Evolutionary conservation across 2,888 invertebrate genomes (phyloP).

Genomic region (Catocala fraxini): DNA sequence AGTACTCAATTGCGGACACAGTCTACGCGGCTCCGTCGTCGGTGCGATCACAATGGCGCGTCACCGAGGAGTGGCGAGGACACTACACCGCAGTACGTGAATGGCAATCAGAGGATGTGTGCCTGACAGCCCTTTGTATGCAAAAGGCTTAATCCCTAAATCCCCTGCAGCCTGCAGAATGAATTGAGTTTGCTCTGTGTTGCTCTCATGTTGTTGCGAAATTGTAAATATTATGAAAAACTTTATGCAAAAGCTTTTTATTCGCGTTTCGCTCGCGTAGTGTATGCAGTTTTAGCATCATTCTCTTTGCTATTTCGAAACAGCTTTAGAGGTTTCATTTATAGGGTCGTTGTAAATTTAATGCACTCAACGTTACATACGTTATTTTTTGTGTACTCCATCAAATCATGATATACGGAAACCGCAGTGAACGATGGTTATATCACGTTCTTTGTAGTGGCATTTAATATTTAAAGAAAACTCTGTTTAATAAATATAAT

Average conservation of each 20-base stretch:
- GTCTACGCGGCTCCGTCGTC: conserved; percentile 20
- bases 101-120: conserved; percentile 35
- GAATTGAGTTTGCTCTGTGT: conserved; percentile 8
- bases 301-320: neutral
- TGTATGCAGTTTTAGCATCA: neutral
- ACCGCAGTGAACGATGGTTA: too few relatives aligned
- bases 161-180: conserved; percentile 9
- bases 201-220: neutral
- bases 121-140: conserved; percentile 23
- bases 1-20: conserved; percentile 22
- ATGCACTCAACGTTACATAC: too few relatives aligned
- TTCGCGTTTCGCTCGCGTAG: neutral
- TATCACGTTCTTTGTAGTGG: too few relatives aligned
- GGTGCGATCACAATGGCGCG: conserved; percentile 10
- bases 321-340: neutral
- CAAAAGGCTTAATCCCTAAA: conserved; percentile 18
- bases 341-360: too few relatives aligned
- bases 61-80: conserved; percentile 19
- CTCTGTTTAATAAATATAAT: too few relatives aligned
- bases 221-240: conserved; percentile 2
- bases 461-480: too few relatives aligned
- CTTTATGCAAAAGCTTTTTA: neutral
- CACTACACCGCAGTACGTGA: conserved; percentile 21
- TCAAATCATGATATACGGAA: too few relatives aligned
- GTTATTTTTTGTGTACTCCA: too few relatives aligned